Percentiles rank a stretch among this genome's conserved stretches.
Conservation (phyloP, 2,113 vertebrate species). For the Ascaphus truei region DNA sequence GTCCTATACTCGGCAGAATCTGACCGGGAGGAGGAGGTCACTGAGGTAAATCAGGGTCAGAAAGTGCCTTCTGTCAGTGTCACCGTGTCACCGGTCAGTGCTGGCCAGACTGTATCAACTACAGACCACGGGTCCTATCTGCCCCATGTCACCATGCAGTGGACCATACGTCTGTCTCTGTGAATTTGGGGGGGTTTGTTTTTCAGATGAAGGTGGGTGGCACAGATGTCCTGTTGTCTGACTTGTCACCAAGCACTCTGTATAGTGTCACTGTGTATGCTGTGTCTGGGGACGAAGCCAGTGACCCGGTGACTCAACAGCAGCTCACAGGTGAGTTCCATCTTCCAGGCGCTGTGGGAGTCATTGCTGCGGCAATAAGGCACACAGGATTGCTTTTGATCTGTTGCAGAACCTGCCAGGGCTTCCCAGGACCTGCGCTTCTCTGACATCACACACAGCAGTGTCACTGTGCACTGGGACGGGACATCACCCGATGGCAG, state of each 20-base stretch:
- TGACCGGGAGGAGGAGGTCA: conserved; percentile 66
- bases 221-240: conserved; percentile 67
- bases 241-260: conserved; percentile 70
- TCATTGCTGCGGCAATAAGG: no score
- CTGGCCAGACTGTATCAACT: no score
- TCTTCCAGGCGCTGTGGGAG: not conserved
- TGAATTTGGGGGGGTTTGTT: no score
- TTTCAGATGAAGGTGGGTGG: conserved; percentile 73
- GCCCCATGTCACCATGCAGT: no score
- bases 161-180: no score
- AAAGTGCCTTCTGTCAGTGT: no score
- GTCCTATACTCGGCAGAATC: conserved; percentile 70
- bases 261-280: conserved; percentile 81
- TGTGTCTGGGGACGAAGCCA: conserved; percentile 79
- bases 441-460: conserved; percentile 74
- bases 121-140: no score
- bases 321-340: conserved; percentile 74
- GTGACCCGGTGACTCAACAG: conserved; percentile 74
- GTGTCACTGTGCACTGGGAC: conserved; percentile 75
- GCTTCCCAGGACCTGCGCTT: conserved; percentile 68
- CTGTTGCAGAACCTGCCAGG: conserved; percentile 63
- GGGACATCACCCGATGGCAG: conserved; percentile 46
- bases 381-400: not conserved
- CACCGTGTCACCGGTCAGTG: no score
- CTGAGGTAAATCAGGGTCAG: conserved; percentile 30